A percentile compares a stretch with the other conserved stretches of the same genome.
These are phyloP conservation scores for Porites divaricata DNA, from an alignment of 92 coral and sea anemone genomes.

Conservation along the genomic window DNA sequence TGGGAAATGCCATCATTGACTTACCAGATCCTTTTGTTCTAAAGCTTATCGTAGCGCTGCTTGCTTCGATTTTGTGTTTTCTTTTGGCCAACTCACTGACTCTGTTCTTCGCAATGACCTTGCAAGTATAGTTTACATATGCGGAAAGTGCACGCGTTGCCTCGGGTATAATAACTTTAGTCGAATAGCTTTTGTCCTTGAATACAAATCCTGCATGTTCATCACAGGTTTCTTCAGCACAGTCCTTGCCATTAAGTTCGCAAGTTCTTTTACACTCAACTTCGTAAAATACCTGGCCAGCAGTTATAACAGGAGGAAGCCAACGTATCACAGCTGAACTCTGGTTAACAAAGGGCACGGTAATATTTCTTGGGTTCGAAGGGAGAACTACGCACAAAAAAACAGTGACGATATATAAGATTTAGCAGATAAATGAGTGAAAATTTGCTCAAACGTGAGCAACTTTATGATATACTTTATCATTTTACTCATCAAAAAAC, in stretches of 20 bases:
- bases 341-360: conserved; percentile 6
- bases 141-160: conserved; percentile 18
- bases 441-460: no score
- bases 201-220: conserved; percentile 34
- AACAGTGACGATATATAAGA: neutral
- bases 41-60: neutral
- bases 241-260: conserved; percentile 50
- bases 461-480: no score
- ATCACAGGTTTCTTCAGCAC: conserved; percentile 60
- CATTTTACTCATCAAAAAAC: no score
- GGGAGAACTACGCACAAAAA: neutral
- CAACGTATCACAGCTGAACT: neutral
- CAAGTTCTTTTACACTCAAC: conserved; percentile 16
- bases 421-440: neutral
- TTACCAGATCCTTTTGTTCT: conserved; percentile 18
- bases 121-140: conserved; percentile 59
- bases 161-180: conserved; percentile 57
- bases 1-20: neutral
- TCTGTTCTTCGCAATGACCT: conserved; percentile 63
- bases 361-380: conserved; percentile 16
- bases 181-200: neutral
- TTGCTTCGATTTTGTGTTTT: neutral
- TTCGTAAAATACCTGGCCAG: conserved; percentile 29
- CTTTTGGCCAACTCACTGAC: conserved; percentile 37
- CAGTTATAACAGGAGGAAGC: conserved; percentile 17